Percentiles rank a stretch among this genome's conserved stretches.
Evolutionary conservation across 2,113 vertebrate genomes (phyloP).

Genomic region (Choloepus hoffmanni): DNA sequence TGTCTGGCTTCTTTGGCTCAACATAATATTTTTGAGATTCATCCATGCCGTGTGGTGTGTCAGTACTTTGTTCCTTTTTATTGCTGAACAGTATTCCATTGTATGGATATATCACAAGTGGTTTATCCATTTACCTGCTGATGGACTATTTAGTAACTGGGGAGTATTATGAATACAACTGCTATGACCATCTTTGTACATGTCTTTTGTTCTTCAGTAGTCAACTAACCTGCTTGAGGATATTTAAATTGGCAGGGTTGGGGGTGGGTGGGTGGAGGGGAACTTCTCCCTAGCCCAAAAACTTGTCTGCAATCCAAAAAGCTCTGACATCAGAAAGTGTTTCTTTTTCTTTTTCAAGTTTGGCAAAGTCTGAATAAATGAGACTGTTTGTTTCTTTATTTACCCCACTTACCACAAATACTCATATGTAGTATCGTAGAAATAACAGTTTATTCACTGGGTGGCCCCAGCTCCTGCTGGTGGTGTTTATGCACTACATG

Average conservation of each 20-base stretch:
- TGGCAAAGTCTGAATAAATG: not conserved
- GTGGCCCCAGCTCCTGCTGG: not conserved
- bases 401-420: not conserved
- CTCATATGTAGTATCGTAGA: not conserved
- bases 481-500: not conserved
- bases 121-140: not conserved
- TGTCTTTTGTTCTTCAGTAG: too few relatives aligned
- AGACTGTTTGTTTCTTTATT: not conserved
- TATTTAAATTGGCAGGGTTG: too few relatives aligned
- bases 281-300: not conserved
- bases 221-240: too few relatives aligned
- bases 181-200: not conserved
- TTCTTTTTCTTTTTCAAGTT: not conserved
- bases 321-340: not conserved
- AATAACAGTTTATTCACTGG: not conserved
- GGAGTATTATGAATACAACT: not conserved
- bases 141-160: not conserved
- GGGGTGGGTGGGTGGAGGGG: not conserved
- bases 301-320: not conserved
- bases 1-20: not conserved
- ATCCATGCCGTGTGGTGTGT: not conserved
- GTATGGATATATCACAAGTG: not conserved
- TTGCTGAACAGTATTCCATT: not conserved
- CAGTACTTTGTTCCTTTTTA: not conserved
- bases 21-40: not conserved